Percentiles rank a stretch among this genome's conserved stretches.
These are phyloP conservation scores for Anthopleura sola DNA, from an alignment of 64 coral and sea anemone genomes.

Conservation along the genomic window DNA sequence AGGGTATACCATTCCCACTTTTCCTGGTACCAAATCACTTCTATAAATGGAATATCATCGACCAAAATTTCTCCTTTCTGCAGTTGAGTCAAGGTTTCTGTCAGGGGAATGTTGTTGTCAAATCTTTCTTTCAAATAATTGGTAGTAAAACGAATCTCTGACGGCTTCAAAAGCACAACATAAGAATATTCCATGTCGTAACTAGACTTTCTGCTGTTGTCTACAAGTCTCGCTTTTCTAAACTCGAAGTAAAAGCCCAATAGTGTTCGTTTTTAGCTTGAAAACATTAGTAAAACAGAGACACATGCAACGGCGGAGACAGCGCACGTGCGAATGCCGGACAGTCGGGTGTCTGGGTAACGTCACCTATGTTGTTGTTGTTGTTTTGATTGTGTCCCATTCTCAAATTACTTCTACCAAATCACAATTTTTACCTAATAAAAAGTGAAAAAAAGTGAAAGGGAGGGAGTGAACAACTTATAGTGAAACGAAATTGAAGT, in stretches of 20 bases:
- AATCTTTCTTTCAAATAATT: constrained; percentile 66
- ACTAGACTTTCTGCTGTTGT: background rate
- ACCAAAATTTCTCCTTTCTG: constrained; percentile 71
- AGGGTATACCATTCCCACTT: constrained; percentile 94
- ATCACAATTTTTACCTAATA: background rate
- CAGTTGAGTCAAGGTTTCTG: constrained; percentile 73
- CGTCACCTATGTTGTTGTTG: background rate
- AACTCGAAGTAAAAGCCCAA: background rate
- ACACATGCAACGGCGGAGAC: background rate
- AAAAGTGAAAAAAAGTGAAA: background rate
- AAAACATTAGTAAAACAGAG: background rate
- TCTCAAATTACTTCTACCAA: background rate
- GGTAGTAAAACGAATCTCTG: constrained; percentile 85
- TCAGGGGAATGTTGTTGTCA: constrained; percentile 75
- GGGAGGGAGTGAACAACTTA: background rate
- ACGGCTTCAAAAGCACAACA: constrained; percentile 83
- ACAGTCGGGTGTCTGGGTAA: background rate
- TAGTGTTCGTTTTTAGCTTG: background rate
- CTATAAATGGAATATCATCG: constrained; percentile 74
- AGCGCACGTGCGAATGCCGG: constrained; percentile 16
- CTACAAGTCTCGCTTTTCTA: background rate
- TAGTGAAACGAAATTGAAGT: too few species aligned
- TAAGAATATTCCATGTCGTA: constrained; percentile 64
- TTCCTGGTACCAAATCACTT: constrained; percentile 86
- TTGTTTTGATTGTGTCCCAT: background rate